Evolutionary conservation across 2,113 vertebrate genomes (phyloP).

Genomic region (Amphiprion percula): DNA sequence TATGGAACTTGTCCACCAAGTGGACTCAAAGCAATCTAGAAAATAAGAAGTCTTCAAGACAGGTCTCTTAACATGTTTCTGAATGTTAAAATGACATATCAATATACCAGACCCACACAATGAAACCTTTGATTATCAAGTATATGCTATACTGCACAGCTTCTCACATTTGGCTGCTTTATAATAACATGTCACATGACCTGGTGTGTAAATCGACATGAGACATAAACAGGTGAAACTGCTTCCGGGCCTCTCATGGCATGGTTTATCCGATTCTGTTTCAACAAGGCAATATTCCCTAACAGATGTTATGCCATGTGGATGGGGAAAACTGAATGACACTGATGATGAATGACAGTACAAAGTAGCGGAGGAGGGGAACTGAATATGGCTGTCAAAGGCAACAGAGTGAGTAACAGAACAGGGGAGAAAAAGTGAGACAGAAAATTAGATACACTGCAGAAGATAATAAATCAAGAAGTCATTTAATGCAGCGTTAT

Average conservation of each 20-base stretch:
- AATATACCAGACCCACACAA: background rate
- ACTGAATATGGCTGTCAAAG: constrained; percentile 51
- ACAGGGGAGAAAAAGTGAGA: constrained; percentile 1
- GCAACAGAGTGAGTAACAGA: constrained; percentile 32
- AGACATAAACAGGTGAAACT: constrained; percentile 39
- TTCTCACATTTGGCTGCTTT: background rate
- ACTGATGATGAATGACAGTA: constrained; percentile 70
- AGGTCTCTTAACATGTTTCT: background rate
- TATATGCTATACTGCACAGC: background rate
- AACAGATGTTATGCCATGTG: constrained; percentile 74
- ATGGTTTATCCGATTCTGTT: constrained; percentile 43
- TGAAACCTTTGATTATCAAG: background rate
- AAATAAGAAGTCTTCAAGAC: background rate
- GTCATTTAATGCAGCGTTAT: background rate
- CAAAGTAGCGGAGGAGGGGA: constrained; percentile 61
- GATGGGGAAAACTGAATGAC: constrained; percentile 56
- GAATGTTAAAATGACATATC: background rate
- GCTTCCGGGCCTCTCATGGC: constrained; percentile 30
- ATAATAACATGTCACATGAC: background rate
- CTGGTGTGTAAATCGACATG: constrained; percentile 30
- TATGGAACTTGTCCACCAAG: no score
- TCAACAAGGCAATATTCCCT: constrained; percentile 52
- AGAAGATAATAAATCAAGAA: constrained; percentile 15
- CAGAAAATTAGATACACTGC: constrained; percentile 9
- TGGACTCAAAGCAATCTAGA: no score